Evolutionary conservation across 1,140 invertebrate genomes (phyloP), one percentile per base, ranked within the genome.

Genomic region (Magallana gigas): DNA sequence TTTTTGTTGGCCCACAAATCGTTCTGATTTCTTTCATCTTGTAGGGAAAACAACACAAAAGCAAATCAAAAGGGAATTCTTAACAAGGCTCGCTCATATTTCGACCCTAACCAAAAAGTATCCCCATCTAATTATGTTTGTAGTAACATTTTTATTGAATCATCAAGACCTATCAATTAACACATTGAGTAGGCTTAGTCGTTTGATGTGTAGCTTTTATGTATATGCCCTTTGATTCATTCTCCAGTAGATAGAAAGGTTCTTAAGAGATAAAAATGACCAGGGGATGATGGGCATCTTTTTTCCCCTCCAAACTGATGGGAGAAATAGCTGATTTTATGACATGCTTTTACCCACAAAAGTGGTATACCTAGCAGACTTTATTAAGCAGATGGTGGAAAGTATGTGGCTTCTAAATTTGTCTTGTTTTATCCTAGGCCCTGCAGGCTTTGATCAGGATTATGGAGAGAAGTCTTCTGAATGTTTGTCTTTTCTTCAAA

Each of bases 131-230:
- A 71, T 71, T 23, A 71, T 71, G 68, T 71, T 71, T 71, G 68
- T 71, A 71, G 68, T 71, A 71, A 71, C 68, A 71, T 71, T 71
- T 71, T 71, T 71, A 71, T 71, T 71, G 68, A 71, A 71, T 71
- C 68, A 71, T 71, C 68, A 71, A 71, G 68, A 71, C 68, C 68
- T 71, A 71, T 71, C 68, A 71, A 71, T 71, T 23, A 29, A 29
- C 68, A 71, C 68, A 71, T 71, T 71, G 68, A 71, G 68, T 71
- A 71, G 68, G 68, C 68, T 71, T 29, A 29, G 5, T 18, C 68
- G n/a, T 71, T 71, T 71, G 68, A 71, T 71, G 68, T 71, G 68
- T 71, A 71, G 68, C 68, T 71, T 71, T 71, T 71, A 71, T 71
- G 18, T 23, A 71, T 71, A 6, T 11, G 36, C 7, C 68, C 68